Conservation (phyloP, 2,113 vertebrate genomes). For the Pteronura brasiliensis region DNA sequence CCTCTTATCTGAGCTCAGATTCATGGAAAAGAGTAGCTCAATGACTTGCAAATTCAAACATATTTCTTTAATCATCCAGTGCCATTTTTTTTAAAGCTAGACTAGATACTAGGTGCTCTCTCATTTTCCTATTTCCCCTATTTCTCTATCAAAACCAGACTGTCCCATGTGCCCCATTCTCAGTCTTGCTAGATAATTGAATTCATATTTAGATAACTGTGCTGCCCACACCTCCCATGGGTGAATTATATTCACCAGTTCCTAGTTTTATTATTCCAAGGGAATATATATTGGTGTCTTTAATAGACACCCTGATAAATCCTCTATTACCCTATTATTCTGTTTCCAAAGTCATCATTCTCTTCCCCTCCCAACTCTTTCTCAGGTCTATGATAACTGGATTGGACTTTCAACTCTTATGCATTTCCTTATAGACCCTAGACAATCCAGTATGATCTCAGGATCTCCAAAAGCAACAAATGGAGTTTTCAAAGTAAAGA, state of each 20-base stretch:
- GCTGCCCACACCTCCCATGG: neutral
- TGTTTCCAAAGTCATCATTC: neutral
- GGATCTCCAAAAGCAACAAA: neutral
- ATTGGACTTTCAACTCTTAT: neutral
- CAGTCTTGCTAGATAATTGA: neutral
- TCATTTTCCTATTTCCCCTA: neutral
- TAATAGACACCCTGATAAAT: neutral
- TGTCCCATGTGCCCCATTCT: neutral
- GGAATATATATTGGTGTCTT: neutral
- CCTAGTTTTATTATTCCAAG: neutral
- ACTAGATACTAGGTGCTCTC: neutral
- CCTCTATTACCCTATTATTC: neutral
- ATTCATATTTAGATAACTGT: neutral
- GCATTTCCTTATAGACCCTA: neutral
- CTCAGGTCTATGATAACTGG: neutral
- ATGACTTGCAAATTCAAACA: neutral
- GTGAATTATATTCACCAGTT: neutral
- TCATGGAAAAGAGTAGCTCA: neutral
- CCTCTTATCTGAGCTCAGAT: neutral
- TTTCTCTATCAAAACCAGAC: conserved; percentile 11
- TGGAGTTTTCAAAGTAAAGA: neutral
- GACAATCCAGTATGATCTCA: neutral
- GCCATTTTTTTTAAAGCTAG: conserved; percentile 11
- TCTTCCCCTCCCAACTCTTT: neutral
- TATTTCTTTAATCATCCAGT: neutral